A percentile compares a stretch with the other conserved stretches of the same genome.
Evolutionary conservation across 2,888 invertebrate species (phyloP).

Genomic region (Drosophila demipolita): DNA sequence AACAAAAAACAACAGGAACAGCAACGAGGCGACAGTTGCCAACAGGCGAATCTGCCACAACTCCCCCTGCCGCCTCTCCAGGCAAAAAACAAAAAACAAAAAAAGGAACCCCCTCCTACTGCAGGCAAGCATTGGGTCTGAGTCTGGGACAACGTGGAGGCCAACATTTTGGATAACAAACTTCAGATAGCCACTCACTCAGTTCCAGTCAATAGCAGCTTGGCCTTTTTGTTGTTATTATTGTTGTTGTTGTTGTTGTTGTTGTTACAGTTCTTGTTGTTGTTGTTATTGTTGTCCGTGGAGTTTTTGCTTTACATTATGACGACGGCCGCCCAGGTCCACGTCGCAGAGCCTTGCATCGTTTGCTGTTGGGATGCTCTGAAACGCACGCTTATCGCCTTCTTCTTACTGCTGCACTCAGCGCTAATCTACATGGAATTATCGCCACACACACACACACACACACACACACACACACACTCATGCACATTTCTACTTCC

Average conservation of each 20-base stretch:
- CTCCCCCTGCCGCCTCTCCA: constrained; percentile 3
- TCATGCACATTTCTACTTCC: constrained; percentile 10
- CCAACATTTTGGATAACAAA: constrained; percentile 79
- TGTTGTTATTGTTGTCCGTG: constrained; percentile 23
- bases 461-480: neutral
- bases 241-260: constrained; percentile 15
- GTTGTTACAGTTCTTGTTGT: constrained; percentile 15
- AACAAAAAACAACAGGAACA: constrained; percentile 16
- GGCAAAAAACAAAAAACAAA: neutral
- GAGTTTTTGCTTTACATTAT: constrained; percentile 60
- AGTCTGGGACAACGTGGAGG: constrained; percentile 44
- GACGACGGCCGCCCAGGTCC: constrained; percentile 58
- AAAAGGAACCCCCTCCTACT: neutral
- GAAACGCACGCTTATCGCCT: constrained; percentile 71
- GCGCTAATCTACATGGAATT: constrained; percentile 76
- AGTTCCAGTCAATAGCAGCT: constrained; percentile 48
- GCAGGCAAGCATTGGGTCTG: constrained; percentile 23
- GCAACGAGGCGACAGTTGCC: constrained; percentile 57
- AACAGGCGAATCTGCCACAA: constrained; percentile 39
- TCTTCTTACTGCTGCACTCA: constrained; percentile 77
- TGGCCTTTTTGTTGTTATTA: constrained; percentile 46
- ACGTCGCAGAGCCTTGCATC: constrained; percentile 22
- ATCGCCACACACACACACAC: constrained; percentile 60
- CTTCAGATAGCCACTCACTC: constrained; percentile 71
- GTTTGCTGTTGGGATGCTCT: constrained; percentile 46